phyloP scores from a whole-genome alignment of 2,797 vertebrate genomes.

The Dicrostonyx torquatus region DNA sequence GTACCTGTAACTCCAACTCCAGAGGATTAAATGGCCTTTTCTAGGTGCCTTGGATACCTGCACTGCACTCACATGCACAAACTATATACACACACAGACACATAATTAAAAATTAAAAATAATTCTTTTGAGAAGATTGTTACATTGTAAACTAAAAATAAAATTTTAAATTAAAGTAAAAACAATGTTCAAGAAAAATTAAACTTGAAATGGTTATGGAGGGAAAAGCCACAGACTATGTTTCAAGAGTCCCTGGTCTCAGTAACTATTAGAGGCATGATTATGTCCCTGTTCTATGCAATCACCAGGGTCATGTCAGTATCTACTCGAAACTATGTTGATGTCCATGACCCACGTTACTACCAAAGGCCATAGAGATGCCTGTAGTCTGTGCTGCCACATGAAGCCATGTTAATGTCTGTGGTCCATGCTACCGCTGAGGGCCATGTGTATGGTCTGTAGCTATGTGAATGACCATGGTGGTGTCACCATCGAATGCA shows the following conservation, averaged over 20 bases:
- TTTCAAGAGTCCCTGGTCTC: too few relatives aligned
- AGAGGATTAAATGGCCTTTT: background rate
- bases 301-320: background rate
- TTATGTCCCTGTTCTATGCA: background rate
- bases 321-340: background rate
- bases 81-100: background rate
- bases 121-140: background rate
- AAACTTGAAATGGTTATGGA: conserved; percentile 10
- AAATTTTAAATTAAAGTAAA: background rate
- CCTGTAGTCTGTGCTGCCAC: too few relatives aligned
- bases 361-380: background rate
- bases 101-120: background rate
- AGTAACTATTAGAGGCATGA: too few relatives aligned
- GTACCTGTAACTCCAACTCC: background rate
- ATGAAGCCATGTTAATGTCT: too few relatives aligned
- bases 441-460: too few relatives aligned
- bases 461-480: too few relatives aligned
- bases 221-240: background rate
- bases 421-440: too few relatives aligned
- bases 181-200: conserved; percentile 14
- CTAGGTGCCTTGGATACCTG: background rate
- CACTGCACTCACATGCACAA: background rate
- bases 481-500: background rate
- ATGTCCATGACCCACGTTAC: background rate
- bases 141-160: background rate